Evolutionary conservation across 2,888 invertebrate genomes (phyloP).

Genomic region (Cosmia pyralina): DNA sequence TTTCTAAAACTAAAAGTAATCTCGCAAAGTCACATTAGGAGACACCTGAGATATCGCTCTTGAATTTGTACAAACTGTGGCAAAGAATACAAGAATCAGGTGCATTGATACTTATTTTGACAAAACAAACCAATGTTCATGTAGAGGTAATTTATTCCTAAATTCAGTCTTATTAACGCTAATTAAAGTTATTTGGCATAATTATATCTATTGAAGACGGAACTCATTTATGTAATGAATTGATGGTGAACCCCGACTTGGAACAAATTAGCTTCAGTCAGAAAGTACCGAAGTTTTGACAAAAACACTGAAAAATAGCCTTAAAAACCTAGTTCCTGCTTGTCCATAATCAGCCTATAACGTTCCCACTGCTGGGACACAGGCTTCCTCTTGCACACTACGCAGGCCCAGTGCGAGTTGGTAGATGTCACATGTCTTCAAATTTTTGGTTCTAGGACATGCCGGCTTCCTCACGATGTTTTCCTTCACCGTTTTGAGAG

Average conservation of each 20-base stretch:
- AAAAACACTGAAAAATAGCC: no score
- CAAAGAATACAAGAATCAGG: slow-evolving; percentile 1
- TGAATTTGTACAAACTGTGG: slow-evolving; percentile 17
- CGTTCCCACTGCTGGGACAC: no score
- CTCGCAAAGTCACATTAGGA: slow-evolving; percentile 27
- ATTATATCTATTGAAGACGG: neutral
- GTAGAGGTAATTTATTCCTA: neutral
- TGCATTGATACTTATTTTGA: neutral
- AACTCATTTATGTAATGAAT: neutral
- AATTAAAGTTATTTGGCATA: neutral
- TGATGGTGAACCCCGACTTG: neutral
- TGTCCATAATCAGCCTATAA: neutral
- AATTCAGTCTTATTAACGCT: neutral
- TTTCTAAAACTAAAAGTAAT: slow-evolving; percentile 38
- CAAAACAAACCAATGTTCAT: neutral
- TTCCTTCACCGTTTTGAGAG: no score
- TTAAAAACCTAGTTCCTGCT: neutral
- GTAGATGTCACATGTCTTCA: no score
- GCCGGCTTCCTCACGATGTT: no score
- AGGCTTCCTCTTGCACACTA: no score
- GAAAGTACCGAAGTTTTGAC: neutral
- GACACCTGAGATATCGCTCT: slow-evolving; percentile 8
- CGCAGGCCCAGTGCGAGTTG: no score
- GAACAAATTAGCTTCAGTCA: neutral
- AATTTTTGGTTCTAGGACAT: no score